phyloP scores from a whole-genome alignment of 2,888 invertebrate species.

The Smittia aterrima region DNA sequence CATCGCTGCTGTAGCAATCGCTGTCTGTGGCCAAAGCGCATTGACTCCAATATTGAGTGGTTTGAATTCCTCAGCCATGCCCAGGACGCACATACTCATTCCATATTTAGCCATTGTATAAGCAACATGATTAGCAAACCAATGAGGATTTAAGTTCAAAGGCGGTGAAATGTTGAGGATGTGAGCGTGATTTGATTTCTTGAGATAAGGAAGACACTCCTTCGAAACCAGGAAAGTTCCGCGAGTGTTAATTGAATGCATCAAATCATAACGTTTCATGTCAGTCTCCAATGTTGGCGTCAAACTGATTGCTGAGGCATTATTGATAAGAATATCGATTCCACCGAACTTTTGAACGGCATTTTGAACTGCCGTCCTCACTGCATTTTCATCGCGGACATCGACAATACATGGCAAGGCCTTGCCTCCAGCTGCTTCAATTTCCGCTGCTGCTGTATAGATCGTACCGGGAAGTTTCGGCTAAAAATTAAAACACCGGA shows the following conservation, averaged over 20 bases:
- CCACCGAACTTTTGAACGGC: constrained; percentile 87
- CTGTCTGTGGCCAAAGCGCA: constrained; percentile 94
- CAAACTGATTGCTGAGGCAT: constrained; percentile 91
- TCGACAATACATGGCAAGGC: constrained; percentile 85
- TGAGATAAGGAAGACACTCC: constrained; percentile 80
- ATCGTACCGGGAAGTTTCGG: constrained; percentile 68
- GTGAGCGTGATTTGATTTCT: constrained; percentile 86
- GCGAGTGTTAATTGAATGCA: constrained; percentile 96
- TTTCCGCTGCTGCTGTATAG: constrained; percentile 79
- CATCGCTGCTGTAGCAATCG: constrained; percentile 90
- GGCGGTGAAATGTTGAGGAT: constrained; percentile 96
- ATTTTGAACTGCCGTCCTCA: constrained; percentile 68
- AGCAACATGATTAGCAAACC: constrained; percentile 89
- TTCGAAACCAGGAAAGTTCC: constrained; percentile 81
- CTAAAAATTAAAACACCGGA: background rate
- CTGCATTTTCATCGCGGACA: constrained; percentile 77
- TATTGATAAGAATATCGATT: constrained; percentile 92
- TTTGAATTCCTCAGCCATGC: constrained; percentile 93
- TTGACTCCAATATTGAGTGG: constrained; percentile 84
- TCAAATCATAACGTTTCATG: constrained; percentile 96
- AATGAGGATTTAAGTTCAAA: constrained; percentile 79
- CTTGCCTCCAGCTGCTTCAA: constrained; percentile 82
- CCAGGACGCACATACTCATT: constrained; percentile 97
- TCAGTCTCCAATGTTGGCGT: constrained; percentile 79
- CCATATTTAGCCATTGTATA: constrained; percentile 99